These are phyloP conservation scores for Halisarca cf. caerulea DNA, from an alignment of 37 sponge, comb jelly and placozoan genomes.

Conservation along the genomic window DNA sequence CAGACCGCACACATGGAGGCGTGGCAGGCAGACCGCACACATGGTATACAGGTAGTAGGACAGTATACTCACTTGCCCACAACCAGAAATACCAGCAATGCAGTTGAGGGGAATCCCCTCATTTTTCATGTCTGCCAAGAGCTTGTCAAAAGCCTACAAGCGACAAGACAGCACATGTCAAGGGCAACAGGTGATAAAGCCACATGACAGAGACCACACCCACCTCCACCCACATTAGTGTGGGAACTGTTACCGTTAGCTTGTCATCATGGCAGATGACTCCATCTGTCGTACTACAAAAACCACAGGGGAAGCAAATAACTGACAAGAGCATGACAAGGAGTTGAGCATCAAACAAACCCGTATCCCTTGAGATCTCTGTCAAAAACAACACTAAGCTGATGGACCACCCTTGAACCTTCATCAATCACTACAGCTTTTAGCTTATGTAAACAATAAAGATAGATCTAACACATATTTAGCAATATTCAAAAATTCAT, in stretches of 20 bases:
- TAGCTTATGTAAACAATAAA: constrained; percentile 45
- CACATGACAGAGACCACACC: constrained; percentile 15
- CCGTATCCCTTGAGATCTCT: constrained; percentile 65
- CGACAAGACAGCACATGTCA: not conserved
- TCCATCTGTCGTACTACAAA: constrained; percentile 76
- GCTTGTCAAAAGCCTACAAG: constrained; percentile 73
- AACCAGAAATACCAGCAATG: constrained; percentile 70
- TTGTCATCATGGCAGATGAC: constrained; percentile 54
- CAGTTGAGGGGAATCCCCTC: constrained; percentile 60
- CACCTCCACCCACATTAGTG: constrained; percentile 92
- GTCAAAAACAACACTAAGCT: constrained; percentile 58
- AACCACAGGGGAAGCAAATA: not conserved
- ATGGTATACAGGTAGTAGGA: not conserved
- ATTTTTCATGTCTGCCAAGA: constrained; percentile 53
- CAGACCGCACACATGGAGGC: too few species aligned
- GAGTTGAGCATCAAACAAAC: constrained; percentile 5
- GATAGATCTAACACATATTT: not conserved
- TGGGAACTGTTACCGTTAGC: constrained; percentile 82
- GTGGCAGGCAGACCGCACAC: too few species aligned
- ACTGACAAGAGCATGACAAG: not conserved
- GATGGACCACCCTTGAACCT: constrained; percentile 35
- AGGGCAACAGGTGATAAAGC: too few species aligned
- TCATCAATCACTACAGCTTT: constrained; percentile 76
- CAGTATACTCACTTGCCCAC: constrained; percentile 69
- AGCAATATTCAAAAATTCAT: too few species aligned